Base-by-base conservation (phyloP, 2,797 vertebrate genomes). In the Buphagus erythrorhynchus region DNA sequence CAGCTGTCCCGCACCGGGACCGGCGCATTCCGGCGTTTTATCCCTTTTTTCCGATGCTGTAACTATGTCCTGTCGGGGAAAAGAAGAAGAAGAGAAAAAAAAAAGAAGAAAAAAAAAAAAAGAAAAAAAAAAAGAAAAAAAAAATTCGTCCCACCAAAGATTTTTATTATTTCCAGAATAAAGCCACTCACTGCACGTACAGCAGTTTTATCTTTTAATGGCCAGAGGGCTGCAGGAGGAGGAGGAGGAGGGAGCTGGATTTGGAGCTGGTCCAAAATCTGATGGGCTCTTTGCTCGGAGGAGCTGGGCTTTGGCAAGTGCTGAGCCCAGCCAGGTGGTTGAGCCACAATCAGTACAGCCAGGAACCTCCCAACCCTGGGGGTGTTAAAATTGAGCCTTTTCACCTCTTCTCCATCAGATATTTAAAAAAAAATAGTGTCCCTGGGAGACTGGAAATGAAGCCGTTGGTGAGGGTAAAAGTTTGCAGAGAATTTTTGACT, bases 1-100 rank as follows among this genome's bases (percentile, higher is more conserved):
- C 99, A 99, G 99, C 99, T 99, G 99, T 99, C 98, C 98, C 95
- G 1, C 14, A 96, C 98, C 94, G 97, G 79, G 77, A 94, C 18
- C 89, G 94, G 90, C 86, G 68, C 15, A 0, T 29, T 45, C 49
- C 80, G 80, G 90, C 42, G 7, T 87, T 88, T 95, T 85, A 74
- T 85, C 83, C 63, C 51, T 69, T 96, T 97, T 95, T 95, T 73
- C 91, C 20, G 11, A 95, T 46, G 57, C 55, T 19, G 43, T 25
- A 43, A 85, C 88, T 69, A 3, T 0, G 31, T 40, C 16, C 49
- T 1, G 3, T 10, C 22, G 22, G n/a, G 24, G 51, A 13, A 20
- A n/a, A n/a, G n/a, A n/a, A n/a, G n/a, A n/a, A n/a, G n/a, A n/a
- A n/a, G n/a, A n/a, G n/a, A 9, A 10, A 13, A 0, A 9, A 11